Evolutionary conservation across 2,888 invertebrate genomes (phyloP), one percentile per base, ranked within the genome.

Genomic region (Drosophila multiciliata): DNA sequence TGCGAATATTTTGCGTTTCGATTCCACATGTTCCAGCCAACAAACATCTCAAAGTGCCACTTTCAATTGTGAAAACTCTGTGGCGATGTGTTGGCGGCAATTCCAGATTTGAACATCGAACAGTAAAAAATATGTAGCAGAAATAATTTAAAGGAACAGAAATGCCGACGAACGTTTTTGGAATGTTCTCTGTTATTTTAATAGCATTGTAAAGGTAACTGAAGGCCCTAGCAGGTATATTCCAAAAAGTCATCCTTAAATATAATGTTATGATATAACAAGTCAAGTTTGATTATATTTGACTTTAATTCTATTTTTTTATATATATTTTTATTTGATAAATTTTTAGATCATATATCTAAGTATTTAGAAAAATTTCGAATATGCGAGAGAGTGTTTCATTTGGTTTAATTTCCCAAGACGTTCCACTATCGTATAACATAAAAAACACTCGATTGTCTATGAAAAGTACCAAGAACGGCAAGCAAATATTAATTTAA

Each of bases 381-480:
- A n/a, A 29, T 8, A 17, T 26, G 36, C 12, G 26, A 54, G 17
- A 11, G 26, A 17, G 26, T 1, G 12, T 38, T 36, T 55, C 3
- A 38, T 38, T n/a, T 55, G 12, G 26, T 26, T 29, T 5, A 6
- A 15, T 38, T 38, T 55, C 4, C 38, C 36, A 54, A 55, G 1
- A n/a, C n/a, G 55, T 55, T 55, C 33, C 52, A 23, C 53, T 36
- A 54, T 36, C 35, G 53, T 2, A 17, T 36, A 17, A 35, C 9
- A 54, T 1, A 7, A 4, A 45, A 45, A 35, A 11, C 6, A 23
- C 15, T 0, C 17, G 17, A n/a, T 52, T 36, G 7, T 2, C 1
- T 8, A 2, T 29, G 12, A 38, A 55, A n/a, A 38, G 12, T 15
- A n/a, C n/a, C 11, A 36, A 3, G 11, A 54, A n/a, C 17, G 2